phyloP scores from a whole-genome alignment of 64 coral and sea anemone genomes.

The Platygyra sinensis region DNA sequence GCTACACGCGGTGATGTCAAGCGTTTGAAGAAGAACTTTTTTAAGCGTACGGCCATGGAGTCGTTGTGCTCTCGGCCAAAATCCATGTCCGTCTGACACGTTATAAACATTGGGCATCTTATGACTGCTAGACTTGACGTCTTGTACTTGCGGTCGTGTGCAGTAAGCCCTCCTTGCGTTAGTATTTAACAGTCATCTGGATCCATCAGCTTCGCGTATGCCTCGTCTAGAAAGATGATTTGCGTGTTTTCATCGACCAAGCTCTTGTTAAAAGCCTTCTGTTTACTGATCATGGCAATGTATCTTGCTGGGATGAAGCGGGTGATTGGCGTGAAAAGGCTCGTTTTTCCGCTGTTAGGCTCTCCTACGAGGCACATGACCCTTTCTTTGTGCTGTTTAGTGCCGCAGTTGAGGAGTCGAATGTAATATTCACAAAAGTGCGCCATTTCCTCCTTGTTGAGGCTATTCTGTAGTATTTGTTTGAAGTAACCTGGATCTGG shows the following conservation, averaged over 20 bases:
- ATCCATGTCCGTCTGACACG: constrained; percentile 31
- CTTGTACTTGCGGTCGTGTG: constrained; percentile 13
- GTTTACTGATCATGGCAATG: too few species aligned
- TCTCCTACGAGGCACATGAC: constrained; percentile 28
- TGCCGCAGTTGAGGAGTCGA: neutral
- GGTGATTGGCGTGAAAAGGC: too few species aligned
- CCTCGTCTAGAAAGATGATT: constrained; percentile 28
- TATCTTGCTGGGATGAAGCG: too few species aligned
- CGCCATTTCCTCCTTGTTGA: neutral
- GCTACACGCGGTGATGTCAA: neutral
- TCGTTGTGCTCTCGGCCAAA: neutral
- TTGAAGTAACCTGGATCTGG: too few species aligned
- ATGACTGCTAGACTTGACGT: neutral
- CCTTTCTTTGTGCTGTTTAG: constrained; percentile 34
- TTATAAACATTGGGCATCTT: constrained; percentile 41
- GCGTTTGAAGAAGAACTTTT: constrained; percentile 14
- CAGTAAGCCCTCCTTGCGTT: constrained; percentile 7
- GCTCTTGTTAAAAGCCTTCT: too few species aligned
- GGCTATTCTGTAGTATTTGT: constrained; percentile 19
- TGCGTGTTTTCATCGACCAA: neutral
- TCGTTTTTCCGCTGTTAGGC: neutral
- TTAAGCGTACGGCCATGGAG: constrained; percentile 3
- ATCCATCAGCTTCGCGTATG: constrained; percentile 2
- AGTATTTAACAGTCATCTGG: constrained; percentile 33
- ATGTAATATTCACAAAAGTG: constrained; percentile 27